Evolutionary conservation across 2,113 vertebrate genomes (phyloP).

Genomic region (Oncorhynchus gorbuscha): DNA sequence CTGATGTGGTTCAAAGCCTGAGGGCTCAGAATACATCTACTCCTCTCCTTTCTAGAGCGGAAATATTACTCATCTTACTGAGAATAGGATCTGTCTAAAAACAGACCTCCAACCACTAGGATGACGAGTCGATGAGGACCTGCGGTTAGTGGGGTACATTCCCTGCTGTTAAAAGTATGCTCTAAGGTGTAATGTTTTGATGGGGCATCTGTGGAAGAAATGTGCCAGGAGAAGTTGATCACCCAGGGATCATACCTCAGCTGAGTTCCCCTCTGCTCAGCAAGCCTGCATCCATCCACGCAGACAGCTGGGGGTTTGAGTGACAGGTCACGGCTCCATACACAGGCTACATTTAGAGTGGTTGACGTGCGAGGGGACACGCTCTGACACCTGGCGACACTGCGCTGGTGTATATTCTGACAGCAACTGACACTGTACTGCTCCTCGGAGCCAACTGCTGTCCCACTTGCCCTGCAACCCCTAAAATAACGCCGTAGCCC

Average conservation of each 20-base stretch:
- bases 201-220: background rate
- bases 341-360: background rate
- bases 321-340: conserved; percentile 12
- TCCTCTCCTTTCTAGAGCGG: background rate
- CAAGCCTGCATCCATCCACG: conserved; percentile 1
- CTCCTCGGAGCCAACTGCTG: conserved; percentile 5
- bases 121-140: background rate
- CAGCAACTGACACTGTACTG: background rate
- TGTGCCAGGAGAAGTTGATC: background rate
- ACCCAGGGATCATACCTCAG: background rate
- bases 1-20: background rate
- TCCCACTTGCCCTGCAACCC: conserved; percentile 1
- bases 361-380: conserved; percentile 37
- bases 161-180: background rate
- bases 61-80: background rate
- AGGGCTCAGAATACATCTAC: background rate
- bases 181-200: background rate
- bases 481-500: conserved; percentile 36
- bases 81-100: background rate
- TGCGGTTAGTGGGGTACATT: background rate
- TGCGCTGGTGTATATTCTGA: background rate
- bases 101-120: background rate
- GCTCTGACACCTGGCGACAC: conserved; percentile 19
- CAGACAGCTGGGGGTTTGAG: conserved; percentile 22
- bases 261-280: conserved; percentile 8